A percentile compares a stretch with the other conserved stretches of the same genome.
Conservation (phyloP, 1,140 invertebrate genomes). For the Phenacoccus solenopsis region DNA sequence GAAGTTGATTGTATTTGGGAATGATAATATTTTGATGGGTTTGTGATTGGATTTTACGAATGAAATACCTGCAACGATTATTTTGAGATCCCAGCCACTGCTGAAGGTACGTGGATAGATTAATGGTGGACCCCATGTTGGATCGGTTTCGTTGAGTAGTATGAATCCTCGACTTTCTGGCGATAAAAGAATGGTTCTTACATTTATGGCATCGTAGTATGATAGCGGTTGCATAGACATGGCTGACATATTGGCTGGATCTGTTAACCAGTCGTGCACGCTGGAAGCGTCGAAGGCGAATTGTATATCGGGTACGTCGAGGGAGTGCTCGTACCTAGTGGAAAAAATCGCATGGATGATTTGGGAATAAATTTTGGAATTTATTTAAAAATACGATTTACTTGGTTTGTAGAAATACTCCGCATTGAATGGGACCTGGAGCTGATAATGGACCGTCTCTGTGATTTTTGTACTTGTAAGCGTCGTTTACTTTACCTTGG, state of each 20-base stretch:
- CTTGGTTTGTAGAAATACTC: constrained; percentile 32
- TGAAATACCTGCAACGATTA: constrained; percentile 25
- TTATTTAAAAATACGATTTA: constrained; percentile 24
- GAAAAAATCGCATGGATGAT: background rate
- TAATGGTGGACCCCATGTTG: constrained; percentile 40
- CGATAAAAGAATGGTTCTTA: constrained; percentile 36
- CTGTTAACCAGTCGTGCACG: constrained; percentile 29
- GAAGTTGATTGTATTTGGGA: background rate
- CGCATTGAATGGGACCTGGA: constrained; percentile 31
- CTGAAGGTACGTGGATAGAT: constrained; percentile 44
- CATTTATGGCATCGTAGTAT: constrained; percentile 27
- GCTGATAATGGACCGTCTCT: constrained; percentile 33
- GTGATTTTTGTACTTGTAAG: constrained; percentile 35
- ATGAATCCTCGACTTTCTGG: constrained; percentile 38
- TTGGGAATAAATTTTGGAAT: background rate
- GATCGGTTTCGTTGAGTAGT: constrained; percentile 37
- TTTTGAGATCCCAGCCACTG: constrained; percentile 23
- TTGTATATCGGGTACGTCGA: constrained; percentile 47
- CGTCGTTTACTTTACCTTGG: constrained; percentile 39
- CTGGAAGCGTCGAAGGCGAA: constrained; percentile 42
- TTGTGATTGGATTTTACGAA: background rate
- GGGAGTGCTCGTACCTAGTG: constrained; percentile 23
- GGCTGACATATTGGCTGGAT: constrained; percentile 31
- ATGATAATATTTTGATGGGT: background rate
- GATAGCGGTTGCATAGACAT: constrained; percentile 28